Evolutionary conservation across 2,888 invertebrate genomes (phyloP), one percentile per base, ranked within the genome.

Genomic region (Zygogramma bicolorata): DNA sequence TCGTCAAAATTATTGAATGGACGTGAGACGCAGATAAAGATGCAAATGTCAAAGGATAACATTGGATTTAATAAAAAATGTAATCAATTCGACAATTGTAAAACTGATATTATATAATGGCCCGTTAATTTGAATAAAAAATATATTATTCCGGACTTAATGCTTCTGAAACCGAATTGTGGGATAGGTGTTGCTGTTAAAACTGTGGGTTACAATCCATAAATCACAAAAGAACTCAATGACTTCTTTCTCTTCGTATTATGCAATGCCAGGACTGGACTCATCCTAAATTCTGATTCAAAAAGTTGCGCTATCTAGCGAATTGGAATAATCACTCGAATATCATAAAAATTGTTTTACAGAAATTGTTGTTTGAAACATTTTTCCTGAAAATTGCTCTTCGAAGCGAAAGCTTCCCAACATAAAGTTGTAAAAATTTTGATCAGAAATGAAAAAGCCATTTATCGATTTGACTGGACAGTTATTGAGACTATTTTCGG

Each of bases 161-260:
- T 53, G 53, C 53, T 53, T 53, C 53, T 53, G 53, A 53, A 53
- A 53, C 8, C 53, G 6, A 53, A 53, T 25, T 13, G 25, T 53
- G 25, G 13, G n/a, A 53, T 27, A 27, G 53, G 53, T 53, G 53
- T 25, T 53, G 53, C 25, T 53, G 22, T 7, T 13, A 27, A 25
- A 53, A 53, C 22, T 8, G 25, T 22, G 53, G 53, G 25, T 15
- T 27, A 49, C 27, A 25, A 27, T 53, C 15, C 53, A 53, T 53
- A 53, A 53, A 53, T 53, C 53, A 53, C 53, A 27, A 18, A 53
- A 22, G 25, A 53, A 25, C 53, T 53, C 53, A 53, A 53, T 53
- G 53, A 25, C 53, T 53, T 53, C 53, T 53, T 53, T 53, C 53
- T 53, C 53, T 53, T 53, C n/a, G 25, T 53, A n/a, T 53, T 10